Conservation (phyloP, 2,113 vertebrate genomes). For the Austrofundulus limnaeus region DNA sequence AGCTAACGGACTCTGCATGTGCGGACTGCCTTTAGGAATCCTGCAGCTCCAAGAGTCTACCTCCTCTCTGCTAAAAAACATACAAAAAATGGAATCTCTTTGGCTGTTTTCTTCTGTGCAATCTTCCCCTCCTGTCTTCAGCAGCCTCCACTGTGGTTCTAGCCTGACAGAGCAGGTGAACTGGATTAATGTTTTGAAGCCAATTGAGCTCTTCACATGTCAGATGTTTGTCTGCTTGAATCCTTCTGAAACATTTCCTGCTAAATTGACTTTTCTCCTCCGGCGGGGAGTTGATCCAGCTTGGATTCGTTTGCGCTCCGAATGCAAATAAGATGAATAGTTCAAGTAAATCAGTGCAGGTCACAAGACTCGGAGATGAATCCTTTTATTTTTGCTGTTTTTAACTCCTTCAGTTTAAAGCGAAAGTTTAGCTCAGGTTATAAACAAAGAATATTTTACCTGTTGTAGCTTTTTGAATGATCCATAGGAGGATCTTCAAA, state of each 20-base stretch:
- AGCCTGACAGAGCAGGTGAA: constrained; percentile 11
- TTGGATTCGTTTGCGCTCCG: not conserved
- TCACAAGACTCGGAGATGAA: no score
- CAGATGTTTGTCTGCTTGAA: not conserved
- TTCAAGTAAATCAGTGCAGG: not conserved
- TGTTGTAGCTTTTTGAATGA: no score
- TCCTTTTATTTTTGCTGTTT: not conserved
- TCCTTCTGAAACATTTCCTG: not conserved
- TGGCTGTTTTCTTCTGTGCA: constrained; percentile 1
- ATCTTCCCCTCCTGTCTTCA: constrained; percentile 24
- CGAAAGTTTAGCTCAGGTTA: no score
- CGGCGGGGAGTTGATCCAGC: no score
- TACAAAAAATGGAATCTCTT: not conserved
- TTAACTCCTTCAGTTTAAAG: no score
- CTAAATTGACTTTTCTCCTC: no score
- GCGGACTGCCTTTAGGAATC: not conserved
- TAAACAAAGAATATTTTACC: no score
- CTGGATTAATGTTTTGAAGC: constrained; percentile 55
- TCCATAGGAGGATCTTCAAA: no score
- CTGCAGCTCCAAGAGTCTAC: not conserved
- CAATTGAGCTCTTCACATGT: constrained; percentile 22
- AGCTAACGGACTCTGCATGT: constrained; percentile 16
- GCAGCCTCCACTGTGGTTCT: constrained; percentile 5
- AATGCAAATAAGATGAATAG: not conserved
- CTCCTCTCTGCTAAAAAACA: not conserved